Evolutionary conservation across 2,888 invertebrate species (phyloP), one percentile per base, ranked within the genome.

Genomic region (Chirona hameri): DNA sequence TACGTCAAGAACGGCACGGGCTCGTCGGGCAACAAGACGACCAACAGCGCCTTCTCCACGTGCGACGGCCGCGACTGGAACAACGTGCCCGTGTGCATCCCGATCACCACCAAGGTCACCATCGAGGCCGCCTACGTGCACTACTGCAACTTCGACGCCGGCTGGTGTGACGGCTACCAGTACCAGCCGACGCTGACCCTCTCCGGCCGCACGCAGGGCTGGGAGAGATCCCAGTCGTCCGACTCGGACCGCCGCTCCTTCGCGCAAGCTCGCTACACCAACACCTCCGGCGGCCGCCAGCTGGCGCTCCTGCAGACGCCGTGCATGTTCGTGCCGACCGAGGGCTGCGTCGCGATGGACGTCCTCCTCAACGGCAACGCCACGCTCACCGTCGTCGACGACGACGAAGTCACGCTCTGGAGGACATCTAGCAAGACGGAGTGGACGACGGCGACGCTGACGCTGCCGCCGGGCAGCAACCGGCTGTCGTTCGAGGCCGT

Each of bases 381-480:
- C 21, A 21, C 76, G 39, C 76, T 76, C 21, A 27, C 76, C 39
- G 24, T 76, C 76, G 24, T 76, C 21, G 76, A 76, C 39, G 76
- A 76, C 76, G 76, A 76, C 21, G 76, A 76, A 29, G 76, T 76
- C 18, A 39, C 39, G 4, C 76, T 76, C 18, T 76, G 76, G 76
- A 15, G 29, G 21, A 39, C 76, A 0, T 2, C 18, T 5, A 15
- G 27, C 39, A 2, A 3, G 15, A 39, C 39, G 27, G 39, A 76
- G 7, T 76, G 76, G 76, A 76, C 76, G 27, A 76, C 76, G 21
- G 76, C 76, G 5, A 76, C 76, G 76, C 76, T 76, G 76, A 76
- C 76, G 39, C 76, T 76, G 31, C 76, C 76, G 21, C 76, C 76
- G 9, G 76, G 76, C 76, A 15, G 76, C 76, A 76, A 76, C 76